Evolutionary conservation across 2,113 vertebrate species (phyloP).

Genomic region (Steatornis caripensis): DNA sequence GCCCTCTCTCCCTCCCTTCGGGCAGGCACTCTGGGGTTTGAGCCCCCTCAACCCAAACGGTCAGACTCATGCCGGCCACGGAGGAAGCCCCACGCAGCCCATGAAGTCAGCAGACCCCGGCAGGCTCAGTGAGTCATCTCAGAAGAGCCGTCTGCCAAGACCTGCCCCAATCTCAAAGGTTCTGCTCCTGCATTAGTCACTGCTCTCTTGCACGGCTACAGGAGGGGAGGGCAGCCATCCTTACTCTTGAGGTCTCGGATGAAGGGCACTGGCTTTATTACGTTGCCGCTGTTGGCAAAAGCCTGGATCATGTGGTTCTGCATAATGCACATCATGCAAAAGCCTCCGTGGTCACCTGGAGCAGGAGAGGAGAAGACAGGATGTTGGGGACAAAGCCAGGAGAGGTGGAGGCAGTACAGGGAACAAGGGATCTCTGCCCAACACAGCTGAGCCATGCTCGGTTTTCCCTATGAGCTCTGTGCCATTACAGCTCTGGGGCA

Average conservation of each 20-base stretch:
- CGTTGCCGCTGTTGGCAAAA: conserved; percentile 91
- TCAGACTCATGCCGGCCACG: fast-evolving
- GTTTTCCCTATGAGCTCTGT: background rate
- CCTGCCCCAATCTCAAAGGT: background rate
- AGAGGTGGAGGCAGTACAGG: background rate
- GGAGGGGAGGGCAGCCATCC: background rate
- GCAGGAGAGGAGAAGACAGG: background rate
- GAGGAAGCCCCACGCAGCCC: background rate
- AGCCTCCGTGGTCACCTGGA: conserved; percentile 89
- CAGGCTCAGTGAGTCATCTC: background rate
- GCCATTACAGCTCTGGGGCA: no score
- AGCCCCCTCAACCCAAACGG: background rate
- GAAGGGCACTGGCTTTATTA: conserved; percentile 92
- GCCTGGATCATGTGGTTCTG: conserved; percentile 93
- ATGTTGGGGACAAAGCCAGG: fast-evolving
- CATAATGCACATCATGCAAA: conserved; percentile 97
- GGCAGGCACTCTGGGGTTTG: background rate
- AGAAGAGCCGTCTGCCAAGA: background rate
- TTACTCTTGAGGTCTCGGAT: conserved; percentile 94
- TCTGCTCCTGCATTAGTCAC: background rate
- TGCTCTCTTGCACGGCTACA: fast-evolving
- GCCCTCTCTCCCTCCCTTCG: background rate
- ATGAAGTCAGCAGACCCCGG: background rate
- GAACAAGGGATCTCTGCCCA: background rate
- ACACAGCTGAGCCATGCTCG: fast-evolving